A percentile compares a stretch with the other conserved stretches of the same genome.
Conservation (phyloP, 1,140 invertebrate species). For the Capitella teleta region DNA sequence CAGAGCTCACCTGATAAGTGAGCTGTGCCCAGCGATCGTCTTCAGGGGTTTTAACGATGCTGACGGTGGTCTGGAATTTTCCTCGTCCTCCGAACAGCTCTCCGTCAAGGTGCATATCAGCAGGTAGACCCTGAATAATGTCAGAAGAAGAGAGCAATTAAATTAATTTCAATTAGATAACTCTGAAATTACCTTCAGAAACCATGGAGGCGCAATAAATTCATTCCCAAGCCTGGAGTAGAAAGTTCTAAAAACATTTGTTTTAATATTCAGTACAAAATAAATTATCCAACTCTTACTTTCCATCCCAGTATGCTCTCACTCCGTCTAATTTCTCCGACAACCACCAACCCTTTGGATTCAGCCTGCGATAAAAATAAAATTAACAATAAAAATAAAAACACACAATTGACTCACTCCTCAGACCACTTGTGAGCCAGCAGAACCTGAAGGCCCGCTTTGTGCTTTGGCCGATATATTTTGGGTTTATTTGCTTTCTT, state of each 20-base stretch:
- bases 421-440: no score
- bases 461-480: no score
- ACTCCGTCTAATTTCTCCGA: conserved; percentile 36
- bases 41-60: conserved; percentile 30
- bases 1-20: conserved; percentile 26
- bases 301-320: conserved; percentile 34
- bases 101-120: conserved; percentile 28
- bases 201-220: conserved; percentile 32
- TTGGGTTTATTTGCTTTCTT: background rate
- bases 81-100: conserved; percentile 33
- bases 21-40: conserved; percentile 28
- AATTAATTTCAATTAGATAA: no score
- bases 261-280: background rate
- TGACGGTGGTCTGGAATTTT: conserved; percentile 33
- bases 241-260: conserved; percentile 21
- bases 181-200: conserved; percentile 20
- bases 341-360: conserved; percentile 32
- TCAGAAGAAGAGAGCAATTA: no score
- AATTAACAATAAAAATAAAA: no score
- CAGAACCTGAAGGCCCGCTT: no score
- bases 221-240: conserved; percentile 33
- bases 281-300: conserved; percentile 13
- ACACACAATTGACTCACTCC: no score
- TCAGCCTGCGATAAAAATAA: no score
- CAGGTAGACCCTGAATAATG: conserved; percentile 22